Evolutionary conservation across 1,140 invertebrate genomes (phyloP).

Genomic region (Ericerus pela): DNA sequence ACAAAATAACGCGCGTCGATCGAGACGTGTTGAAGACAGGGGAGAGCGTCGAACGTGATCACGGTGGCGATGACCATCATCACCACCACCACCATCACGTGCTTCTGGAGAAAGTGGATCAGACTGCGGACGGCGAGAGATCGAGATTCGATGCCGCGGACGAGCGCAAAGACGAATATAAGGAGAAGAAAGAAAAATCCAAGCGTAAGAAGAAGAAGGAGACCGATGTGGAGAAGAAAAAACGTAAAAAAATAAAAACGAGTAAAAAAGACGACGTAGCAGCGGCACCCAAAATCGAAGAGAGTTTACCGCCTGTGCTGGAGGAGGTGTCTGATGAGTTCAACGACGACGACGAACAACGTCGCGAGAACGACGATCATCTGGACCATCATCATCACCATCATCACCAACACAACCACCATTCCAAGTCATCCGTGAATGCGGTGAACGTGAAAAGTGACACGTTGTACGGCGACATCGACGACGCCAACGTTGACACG

Average conservation of each 20-base stretch:
- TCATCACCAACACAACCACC: background rate
- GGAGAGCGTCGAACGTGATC: background rate
- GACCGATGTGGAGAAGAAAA: conserved; percentile 28
- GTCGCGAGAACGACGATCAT: background rate
- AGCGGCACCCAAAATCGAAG: background rate
- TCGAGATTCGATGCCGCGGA: conserved; percentile 19
- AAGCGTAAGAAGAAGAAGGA: conserved; percentile 21
- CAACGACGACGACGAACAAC: conserved; percentile 15
- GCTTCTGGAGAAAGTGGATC: background rate
- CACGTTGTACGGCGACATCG: background rate
- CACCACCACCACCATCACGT: background rate
- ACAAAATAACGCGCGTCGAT: background rate
- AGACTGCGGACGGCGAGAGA: conserved; percentile 11
- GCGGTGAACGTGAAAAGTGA: too few species aligned
- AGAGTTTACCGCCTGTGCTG: conserved; percentile 26
- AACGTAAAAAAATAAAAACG: conserved; percentile 33
- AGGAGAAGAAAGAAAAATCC: conserved; percentile 19
- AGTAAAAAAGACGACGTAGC: conserved; percentile 33
- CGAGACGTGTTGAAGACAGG: background rate
- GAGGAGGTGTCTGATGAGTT: conserved; percentile 24
- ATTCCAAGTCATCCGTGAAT: too few species aligned
- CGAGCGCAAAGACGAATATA: conserved; percentile 21
- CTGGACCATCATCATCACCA: background rate
- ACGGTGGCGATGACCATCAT: background rate
- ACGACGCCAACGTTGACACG: background rate